These are phyloP conservation scores for Limnodromus scolopaceus DNA, from an alignment of 2,797 vertebrate species.

Conservation along the genomic window DNA sequence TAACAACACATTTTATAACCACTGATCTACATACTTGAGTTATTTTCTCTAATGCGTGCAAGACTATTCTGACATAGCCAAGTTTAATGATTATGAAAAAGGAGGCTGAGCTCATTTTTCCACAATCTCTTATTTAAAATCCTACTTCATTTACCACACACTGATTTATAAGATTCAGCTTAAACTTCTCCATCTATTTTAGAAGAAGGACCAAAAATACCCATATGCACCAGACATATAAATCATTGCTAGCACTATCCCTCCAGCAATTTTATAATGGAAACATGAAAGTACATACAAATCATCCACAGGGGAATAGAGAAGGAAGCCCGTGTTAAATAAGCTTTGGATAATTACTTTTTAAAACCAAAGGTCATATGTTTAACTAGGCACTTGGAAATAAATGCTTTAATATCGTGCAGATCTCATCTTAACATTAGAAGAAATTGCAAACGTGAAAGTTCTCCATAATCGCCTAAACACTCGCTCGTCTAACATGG, in stretches of 20 bases:
- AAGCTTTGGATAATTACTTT: background rate
- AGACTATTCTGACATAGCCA: background rate
- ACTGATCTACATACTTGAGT: background rate
- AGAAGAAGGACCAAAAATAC: slow-evolving; percentile 33
- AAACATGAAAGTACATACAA: slow-evolving; percentile 26
- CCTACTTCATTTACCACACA: background rate
- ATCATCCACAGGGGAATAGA: background rate
- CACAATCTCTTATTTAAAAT: slow-evolving; percentile 36
- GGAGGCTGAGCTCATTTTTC: background rate
- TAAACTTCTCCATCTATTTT: slow-evolving; percentile 39
- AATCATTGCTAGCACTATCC: slow-evolving; percentile 9
- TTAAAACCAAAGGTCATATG: background rate
- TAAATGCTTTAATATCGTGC: background rate
- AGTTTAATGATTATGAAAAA: background rate
- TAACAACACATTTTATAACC: background rate
- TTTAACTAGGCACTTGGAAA: background rate
- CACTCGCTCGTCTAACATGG: background rate
- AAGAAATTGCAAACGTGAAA: background rate
- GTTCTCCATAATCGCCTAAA: background rate
- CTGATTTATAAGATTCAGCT: slow-evolving; percentile 52
- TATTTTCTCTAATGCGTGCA: background rate
- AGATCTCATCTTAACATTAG: background rate
- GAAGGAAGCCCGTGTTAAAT: background rate
- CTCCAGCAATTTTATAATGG: slow-evolving; percentile 40
- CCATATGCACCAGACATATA: slow-evolving; percentile 2